Evolutionary conservation across 2,113 vertebrate species (phyloP).

Genomic region (Cochlearius cochlearius): DNA sequence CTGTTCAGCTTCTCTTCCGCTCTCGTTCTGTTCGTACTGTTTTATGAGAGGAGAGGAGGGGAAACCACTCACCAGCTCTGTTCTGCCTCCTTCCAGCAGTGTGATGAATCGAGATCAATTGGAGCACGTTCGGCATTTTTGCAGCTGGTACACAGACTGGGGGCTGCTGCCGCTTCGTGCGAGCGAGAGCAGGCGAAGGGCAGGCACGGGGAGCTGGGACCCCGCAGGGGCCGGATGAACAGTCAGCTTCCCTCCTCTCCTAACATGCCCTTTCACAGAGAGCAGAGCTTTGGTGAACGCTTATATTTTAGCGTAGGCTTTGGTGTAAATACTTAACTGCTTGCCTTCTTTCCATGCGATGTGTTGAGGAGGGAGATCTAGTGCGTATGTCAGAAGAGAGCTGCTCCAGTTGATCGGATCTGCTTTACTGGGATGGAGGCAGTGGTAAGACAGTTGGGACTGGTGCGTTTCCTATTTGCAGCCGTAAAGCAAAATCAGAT

Average conservation of each 20-base stretch:
- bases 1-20: not conserved
- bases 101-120: not conserved
- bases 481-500: not conserved
- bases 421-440: not conserved
- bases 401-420: rapidly evolving
- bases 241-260: not conserved
- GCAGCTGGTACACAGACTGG: not conserved
- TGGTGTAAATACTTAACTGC: not conserved
- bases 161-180: rapidly evolving
- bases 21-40: not conserved
- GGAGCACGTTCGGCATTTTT: rapidly evolving
- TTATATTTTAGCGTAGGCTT: not conserved
- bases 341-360: not conserved
- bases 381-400: rapidly evolving
- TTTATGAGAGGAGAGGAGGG: not conserved
- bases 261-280: rapidly evolving
- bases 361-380: not conserved
- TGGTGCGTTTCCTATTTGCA: not conserved
- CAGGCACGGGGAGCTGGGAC: not conserved
- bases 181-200: not conserved
- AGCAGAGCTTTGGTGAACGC: not conserved
- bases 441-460: not conserved
- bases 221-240: rapidly evolving
- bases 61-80: not conserved
- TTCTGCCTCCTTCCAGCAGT: not conserved